Percentiles rank a stretch among this genome's conserved stretches.
These are phyloP conservation scores for Agriopis aurantiaria DNA, from an alignment of 2,888 invertebrate genomes.

Conservation along the genomic window DNA sequence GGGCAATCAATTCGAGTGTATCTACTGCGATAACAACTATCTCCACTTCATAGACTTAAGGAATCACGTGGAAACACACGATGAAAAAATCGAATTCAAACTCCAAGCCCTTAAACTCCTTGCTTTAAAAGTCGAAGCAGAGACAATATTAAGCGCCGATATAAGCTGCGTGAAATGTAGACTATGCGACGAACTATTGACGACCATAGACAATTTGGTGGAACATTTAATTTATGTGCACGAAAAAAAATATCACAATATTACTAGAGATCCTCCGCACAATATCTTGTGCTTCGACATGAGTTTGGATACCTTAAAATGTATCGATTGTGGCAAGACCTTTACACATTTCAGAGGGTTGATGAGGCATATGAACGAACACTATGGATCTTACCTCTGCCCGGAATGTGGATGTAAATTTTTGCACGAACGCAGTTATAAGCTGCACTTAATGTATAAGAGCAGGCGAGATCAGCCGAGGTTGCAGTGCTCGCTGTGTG, in stretches of 20 bases:
- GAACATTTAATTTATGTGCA: neutral
- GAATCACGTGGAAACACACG: neutral
- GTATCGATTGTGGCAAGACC: neutral
- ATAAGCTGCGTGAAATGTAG: neutral
- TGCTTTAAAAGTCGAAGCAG: neutral
- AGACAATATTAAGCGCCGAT: neutral
- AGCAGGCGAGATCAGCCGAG: neutral
- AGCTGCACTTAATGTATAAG: neutral
- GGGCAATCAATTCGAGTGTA: neutral
- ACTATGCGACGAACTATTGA: neutral
- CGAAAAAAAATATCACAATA: neutral
- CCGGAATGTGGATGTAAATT: neutral
- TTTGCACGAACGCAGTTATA: neutral
- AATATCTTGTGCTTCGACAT: constrained; percentile 4
- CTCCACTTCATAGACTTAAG: neutral
- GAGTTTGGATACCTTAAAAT: neutral
- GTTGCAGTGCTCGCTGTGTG: neutral
- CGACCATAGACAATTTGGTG: neutral
- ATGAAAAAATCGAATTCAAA: neutral
- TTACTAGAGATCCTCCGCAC: constrained; percentile 1
- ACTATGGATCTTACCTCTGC: constrained; percentile 6
- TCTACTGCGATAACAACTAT: neutral
- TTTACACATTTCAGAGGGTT: neutral
- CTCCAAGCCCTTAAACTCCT: neutral
- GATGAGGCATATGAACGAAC: constrained; percentile 5